Conservation (phyloP, 1,140 invertebrate genomes). For the Trichonephila clavata region DNA sequence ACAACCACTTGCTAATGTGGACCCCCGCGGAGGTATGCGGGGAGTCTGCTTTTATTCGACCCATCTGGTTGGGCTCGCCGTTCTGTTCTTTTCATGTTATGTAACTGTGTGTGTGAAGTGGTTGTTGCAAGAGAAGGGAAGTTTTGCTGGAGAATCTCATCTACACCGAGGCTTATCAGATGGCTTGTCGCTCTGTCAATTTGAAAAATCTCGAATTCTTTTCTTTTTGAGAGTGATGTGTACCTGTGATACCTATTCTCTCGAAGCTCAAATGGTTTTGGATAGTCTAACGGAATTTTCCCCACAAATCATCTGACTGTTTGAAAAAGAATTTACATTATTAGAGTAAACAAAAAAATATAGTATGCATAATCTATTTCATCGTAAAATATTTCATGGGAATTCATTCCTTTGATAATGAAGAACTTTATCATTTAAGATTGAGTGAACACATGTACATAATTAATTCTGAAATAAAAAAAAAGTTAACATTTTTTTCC, state of each 20-base stretch:
- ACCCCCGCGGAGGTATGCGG: neutral
- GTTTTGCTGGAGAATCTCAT: neutral
- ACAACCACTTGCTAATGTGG: slow-evolving; percentile 37
- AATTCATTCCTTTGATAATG: too few relatives aligned
- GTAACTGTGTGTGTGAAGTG: too few relatives aligned
- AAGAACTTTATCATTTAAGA: too few relatives aligned
- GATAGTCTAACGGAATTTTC: neutral
- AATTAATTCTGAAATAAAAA: too few relatives aligned
- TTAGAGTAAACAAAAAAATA: neutral
- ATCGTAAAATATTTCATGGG: too few relatives aligned
- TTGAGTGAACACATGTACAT: too few relatives aligned
- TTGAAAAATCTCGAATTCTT: neutral
- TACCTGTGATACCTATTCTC: neutral
- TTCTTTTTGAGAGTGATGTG: neutral
- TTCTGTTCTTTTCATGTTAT: neutral
- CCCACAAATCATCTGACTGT: neutral
- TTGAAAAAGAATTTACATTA: too few relatives aligned
- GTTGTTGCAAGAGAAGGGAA: neutral
- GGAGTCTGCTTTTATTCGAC: slow-evolving; percentile 6
- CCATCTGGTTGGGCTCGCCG: neutral
- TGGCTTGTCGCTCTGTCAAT: neutral
- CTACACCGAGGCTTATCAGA: neutral
- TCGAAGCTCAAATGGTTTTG: neutral
- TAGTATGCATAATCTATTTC: too few relatives aligned
- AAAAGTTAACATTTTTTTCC: too few relatives aligned